A percentile compares a stretch with the other conserved stretches of the same genome.
Evolutionary conservation across 2,797 vertebrate genomes (phyloP).

Genomic region (Otolemur crassicaudatus): DNA sequence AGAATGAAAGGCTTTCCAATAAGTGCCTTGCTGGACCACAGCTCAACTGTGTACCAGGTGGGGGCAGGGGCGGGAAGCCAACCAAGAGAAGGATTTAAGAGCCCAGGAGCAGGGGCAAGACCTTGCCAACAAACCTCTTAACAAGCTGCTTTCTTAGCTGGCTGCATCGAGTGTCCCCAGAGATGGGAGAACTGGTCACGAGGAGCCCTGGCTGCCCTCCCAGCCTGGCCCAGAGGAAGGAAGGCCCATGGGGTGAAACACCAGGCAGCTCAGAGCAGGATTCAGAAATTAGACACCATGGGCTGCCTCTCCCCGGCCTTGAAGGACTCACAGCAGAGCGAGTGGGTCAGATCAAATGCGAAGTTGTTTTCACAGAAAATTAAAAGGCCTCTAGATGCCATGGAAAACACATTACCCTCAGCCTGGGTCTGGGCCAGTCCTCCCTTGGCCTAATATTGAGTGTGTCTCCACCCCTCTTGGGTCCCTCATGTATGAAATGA

Average conservation of each 20-base stretch:
- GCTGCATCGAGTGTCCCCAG: background rate
- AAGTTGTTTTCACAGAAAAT: background rate
- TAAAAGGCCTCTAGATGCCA: background rate
- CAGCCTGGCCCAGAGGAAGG: background rate
- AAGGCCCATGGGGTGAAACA: background rate
- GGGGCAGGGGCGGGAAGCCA: background rate
- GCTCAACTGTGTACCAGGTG: constrained; percentile 22
- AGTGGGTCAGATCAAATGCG: background rate
- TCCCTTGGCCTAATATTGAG: background rate
- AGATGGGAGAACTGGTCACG: background rate
- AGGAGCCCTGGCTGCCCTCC: constrained; percentile 42
- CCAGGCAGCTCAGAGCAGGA: background rate
- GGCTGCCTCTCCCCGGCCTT: background rate
- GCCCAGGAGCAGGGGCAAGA: constrained; percentile 58
- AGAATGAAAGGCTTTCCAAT: constrained; percentile 51
- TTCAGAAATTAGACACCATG: constrained; percentile 26
- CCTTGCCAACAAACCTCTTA: constrained; percentile 60
- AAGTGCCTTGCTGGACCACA: constrained; percentile 64
- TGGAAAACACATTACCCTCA: background rate
- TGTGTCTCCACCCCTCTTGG: background rate
- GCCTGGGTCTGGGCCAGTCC: background rate
- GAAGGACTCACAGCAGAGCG: background rate
- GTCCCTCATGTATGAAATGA: background rate
- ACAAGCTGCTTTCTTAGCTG: background rate
- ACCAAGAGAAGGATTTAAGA: background rate